Conservation (phyloP, 2,797 vertebrate genomes). For the Chrosomus eos region DNA sequence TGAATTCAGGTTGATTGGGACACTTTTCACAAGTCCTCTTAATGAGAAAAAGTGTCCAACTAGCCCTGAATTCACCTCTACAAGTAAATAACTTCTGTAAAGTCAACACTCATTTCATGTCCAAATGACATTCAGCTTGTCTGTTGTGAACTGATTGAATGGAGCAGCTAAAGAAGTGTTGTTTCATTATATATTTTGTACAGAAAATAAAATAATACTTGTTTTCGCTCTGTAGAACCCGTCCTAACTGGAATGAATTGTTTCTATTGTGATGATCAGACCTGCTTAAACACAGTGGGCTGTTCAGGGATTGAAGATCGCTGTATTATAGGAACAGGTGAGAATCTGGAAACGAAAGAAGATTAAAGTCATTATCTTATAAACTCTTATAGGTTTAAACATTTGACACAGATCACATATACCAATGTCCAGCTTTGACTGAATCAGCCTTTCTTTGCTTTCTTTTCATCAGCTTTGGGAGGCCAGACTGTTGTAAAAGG, state of each 20-base stretch:
- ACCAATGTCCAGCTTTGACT: not conserved
- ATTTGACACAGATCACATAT: not conserved
- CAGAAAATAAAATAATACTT: not conserved
- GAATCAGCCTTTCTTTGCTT: not conserved
- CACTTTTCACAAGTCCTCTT: too few relatives aligned
- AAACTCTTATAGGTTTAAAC: not conserved
- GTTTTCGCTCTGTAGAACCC: not conserved
- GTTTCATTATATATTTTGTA: too few relatives aligned
- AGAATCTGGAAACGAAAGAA: not conserved
- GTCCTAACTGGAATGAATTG: not conserved
- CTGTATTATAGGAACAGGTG: not conserved
- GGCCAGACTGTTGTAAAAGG: too few relatives aligned
- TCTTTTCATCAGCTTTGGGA: slow-evolving; percentile 5
- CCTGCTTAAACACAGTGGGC: not conserved
- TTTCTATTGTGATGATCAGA: not conserved
- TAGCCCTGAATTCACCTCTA: too few relatives aligned
- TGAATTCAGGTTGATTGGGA: not conserved
- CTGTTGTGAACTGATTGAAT: not conserved
- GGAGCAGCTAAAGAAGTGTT: not conserved
- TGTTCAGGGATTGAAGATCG: not conserved
- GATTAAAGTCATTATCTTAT: not conserved
- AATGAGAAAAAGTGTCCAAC: too few relatives aligned
- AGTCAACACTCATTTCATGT: not conserved
- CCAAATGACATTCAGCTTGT: not conserved
- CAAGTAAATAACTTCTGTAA: too few relatives aligned